Percentiles rank a stretch among this genome's conserved stretches.
These are phyloP conservation scores for Danio albolineatus DNA, from an alignment of 2,797 vertebrate genomes.

Conservation along the genomic window DNA sequence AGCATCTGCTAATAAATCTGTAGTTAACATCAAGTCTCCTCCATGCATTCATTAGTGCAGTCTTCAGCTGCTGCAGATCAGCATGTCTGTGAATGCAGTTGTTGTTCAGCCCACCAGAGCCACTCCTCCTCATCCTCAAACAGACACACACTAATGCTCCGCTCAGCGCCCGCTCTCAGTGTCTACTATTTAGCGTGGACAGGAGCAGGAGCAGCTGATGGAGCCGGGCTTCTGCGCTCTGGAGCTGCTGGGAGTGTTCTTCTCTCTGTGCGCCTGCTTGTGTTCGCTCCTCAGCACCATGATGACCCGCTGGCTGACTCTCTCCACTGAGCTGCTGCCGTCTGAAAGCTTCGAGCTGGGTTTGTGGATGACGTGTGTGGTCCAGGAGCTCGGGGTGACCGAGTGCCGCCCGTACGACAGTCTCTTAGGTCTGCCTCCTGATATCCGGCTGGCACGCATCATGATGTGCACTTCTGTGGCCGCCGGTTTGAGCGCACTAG, in stretches of 20 bases:
- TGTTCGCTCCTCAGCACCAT: conserved; percentile 73
- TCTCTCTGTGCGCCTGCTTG: conserved; percentile 68
- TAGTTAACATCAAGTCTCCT: too few species aligned
- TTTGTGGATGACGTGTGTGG: conserved; percentile 74
- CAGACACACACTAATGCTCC: conserved; percentile 20
- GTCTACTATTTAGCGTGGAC: not conserved
- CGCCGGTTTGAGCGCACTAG: conserved; percentile 62
- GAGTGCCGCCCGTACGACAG: conserved; percentile 68
- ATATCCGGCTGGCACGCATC: conserved; percentile 71
- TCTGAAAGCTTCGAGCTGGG: conserved; percentile 73
- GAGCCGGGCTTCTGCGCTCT: conserved; percentile 55
- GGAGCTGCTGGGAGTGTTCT: conserved; percentile 70
- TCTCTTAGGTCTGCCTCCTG: conserved; percentile 66
- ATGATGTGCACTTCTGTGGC: conserved; percentile 65
- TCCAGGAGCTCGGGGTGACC: conserved; percentile 67
- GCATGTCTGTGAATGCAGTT: too few species aligned
- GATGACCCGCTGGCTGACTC: conserved; percentile 73
- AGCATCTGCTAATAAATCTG: too few species aligned
- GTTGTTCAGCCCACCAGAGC: too few species aligned
- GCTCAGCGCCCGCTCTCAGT: conserved; percentile 18
- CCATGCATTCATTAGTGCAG: too few species aligned
- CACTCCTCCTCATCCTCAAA: too few species aligned
- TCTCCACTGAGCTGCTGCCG: conserved; percentile 73
- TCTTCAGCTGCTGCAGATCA: too few species aligned
- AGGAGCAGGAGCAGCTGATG: conserved; percentile 59